Evolutionary conservation across 2,113 vertebrate genomes (phyloP).

Genomic region (Chauna torquata): DNA sequence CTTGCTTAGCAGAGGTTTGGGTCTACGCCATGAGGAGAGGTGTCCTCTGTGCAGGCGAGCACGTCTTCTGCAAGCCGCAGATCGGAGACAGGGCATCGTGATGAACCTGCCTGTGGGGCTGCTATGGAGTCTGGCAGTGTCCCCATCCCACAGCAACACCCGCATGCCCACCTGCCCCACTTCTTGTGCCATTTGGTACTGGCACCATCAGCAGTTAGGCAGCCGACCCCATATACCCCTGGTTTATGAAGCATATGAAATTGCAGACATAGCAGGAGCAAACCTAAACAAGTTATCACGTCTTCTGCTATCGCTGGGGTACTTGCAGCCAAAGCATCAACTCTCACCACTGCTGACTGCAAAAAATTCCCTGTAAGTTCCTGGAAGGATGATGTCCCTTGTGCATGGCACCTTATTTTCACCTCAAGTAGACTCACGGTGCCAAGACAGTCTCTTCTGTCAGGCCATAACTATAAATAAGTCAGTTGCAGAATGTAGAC

Average conservation of each 20-base stretch:
- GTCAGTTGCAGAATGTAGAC: background rate
- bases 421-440: background rate
- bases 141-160: accelerated
- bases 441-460: background rate
- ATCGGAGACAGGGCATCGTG: background rate
- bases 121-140: background rate
- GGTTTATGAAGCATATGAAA: background rate
- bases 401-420: accelerated
- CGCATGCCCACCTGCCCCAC: background rate
- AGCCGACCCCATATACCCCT: background rate
- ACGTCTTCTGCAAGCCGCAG: background rate
- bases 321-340: background rate
- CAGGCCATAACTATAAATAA: background rate
- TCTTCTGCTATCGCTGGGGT: background rate
- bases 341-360: no score
- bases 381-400: background rate
- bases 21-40: background rate
- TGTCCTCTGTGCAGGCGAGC: background rate
- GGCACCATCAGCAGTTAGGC: background rate
- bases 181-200: background rate
- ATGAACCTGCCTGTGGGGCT: background rate
- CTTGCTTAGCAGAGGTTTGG: background rate
- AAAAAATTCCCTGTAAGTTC: background rate
- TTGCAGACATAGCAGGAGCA: background rate
- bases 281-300: background rate